Percentiles rank a stretch among this genome's conserved stretches.
phyloP scores from a whole-genome alignment of 2,113 vertebrate genomes.

The Rhea americana region DNA sequence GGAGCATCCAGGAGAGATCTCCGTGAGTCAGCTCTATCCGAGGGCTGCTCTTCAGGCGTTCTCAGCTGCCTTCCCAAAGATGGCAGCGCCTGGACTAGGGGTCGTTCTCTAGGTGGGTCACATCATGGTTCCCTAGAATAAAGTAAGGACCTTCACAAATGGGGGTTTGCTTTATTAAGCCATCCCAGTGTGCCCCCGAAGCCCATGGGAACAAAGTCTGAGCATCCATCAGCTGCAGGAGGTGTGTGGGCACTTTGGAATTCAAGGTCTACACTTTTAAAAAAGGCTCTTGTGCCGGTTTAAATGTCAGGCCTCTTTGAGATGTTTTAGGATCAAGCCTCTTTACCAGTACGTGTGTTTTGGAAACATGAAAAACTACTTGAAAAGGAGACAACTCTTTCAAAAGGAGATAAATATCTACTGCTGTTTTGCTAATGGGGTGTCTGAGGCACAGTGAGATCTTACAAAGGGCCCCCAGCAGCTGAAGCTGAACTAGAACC shows the following conservation, averaged over 20 bases:
- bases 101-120: not conserved
- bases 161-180: not conserved
- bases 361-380: too few relatives aligned
- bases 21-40: not conserved
- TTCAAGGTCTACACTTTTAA: not conserved
- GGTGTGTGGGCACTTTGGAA: not conserved
- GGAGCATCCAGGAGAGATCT: not conserved
- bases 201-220: not conserved
- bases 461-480: not conserved
- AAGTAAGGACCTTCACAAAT: not conserved
- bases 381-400: too few relatives aligned
- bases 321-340: not conserved
- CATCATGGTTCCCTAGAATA: not conserved
- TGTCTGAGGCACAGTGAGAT: not conserved
- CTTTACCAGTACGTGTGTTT: not conserved
- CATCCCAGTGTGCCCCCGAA: not conserved
- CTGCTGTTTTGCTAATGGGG: not conserved
- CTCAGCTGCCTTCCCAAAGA: not conserved
- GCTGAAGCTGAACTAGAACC: not conserved
- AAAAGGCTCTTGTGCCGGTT: not conserved
- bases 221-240: not conserved
- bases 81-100: not conserved
- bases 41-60: not conserved
- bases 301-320: not conserved
- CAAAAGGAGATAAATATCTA: not conserved